Evolutionary conservation across 2,888 invertebrate species (phyloP), one percentile per base, ranked within the genome.

Genomic region (Platycheirus rosarum): DNA sequence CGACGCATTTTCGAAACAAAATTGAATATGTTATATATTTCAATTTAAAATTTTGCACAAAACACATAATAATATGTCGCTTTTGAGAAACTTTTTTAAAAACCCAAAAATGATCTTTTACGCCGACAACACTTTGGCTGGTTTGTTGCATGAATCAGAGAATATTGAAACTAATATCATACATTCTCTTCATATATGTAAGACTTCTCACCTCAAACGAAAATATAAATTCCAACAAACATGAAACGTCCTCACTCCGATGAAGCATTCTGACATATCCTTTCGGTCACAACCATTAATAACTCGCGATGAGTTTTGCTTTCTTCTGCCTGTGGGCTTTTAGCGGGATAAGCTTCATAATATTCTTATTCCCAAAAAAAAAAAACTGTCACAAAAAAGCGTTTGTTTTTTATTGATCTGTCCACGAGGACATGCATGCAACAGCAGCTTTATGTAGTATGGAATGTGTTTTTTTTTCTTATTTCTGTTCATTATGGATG

Each of bases 361-460:
- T 40, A 70, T 42, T 40, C 32, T 29, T 40, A 5, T 37, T 40
- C 4, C 4, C n/a, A 42, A 40, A n/a, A 37, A 37, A 37, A 55
- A 20, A 20, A 55, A 76, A 76, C 60, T 80, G 80, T 70, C 80
- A 76, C 80, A 76, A 40, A 71, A 69, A 29, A 76, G 70, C 65
- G 66, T 76, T 80, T 80, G 65, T 70, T 80, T 80, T 80, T 76
- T 80, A 80, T 80, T 80, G 80, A 80, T 80, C 76, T 80, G 76
- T 71, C 80, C 76, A 53, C 80, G 76, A 80, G 80, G 76, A 80
- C 76, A 80, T 80, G 80, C 80, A 80, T 76, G 80, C 80, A 80
- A 76, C 66, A 76, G 60, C 55, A 70, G 60, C 18, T 65, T 76
- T 62, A n/a, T 49, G 9, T 35, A 9, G n/a, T 26, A 42, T 32